A percentile compares a stretch with the other conserved stretches of the same genome.
These are phyloP conservation scores for Pseudomyrmex flavicornis DNA, from an alignment of 1,140 invertebrate genomes.

Conservation along the genomic window DNA sequence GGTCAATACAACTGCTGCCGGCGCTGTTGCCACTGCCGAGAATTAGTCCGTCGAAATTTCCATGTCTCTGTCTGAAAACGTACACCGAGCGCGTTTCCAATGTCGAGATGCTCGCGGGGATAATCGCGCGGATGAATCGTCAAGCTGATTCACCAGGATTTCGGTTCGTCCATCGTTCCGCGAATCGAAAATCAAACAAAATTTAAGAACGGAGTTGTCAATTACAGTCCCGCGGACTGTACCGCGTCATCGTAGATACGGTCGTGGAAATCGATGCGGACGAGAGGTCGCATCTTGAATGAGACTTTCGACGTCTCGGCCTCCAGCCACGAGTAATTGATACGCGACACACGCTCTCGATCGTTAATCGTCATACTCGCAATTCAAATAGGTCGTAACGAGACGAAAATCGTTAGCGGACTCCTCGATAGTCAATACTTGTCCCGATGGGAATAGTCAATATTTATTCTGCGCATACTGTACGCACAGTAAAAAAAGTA, in stretches of 20 bases:
- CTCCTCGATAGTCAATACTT: constrained; percentile 6
- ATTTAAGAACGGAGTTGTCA: constrained; percentile 44
- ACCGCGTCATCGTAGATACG: constrained; percentile 68
- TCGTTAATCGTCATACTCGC: not conserved
- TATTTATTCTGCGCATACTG: constrained; percentile 32
- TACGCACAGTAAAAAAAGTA: constrained; percentile 59
- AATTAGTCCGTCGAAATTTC: constrained; percentile 67
- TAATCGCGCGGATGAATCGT: not conserved
- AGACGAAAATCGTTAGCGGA: not conserved
- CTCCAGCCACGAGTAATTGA: not conserved
- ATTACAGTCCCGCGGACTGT: constrained; percentile 68
- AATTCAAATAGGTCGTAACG: not conserved
- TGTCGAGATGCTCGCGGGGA: not conserved
- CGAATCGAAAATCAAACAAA: not conserved
- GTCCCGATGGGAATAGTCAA: not conserved
- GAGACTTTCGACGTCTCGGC: not conserved
- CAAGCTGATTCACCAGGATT: not conserved
- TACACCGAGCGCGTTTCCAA: not conserved
- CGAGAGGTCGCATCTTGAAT: not conserved
- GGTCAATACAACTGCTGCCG: constrained; percentile 77
- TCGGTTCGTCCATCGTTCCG: not conserved
- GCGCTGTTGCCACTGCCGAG: constrained; percentile 30
- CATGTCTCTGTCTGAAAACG: constrained; percentile 59
- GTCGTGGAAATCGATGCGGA: constrained; percentile 64
- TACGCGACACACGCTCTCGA: not conserved